Evolutionary conservation across 2,113 vertebrate genomes (phyloP), one percentile per base, ranked within the genome.

Genomic region (Equus quagga): DNA sequence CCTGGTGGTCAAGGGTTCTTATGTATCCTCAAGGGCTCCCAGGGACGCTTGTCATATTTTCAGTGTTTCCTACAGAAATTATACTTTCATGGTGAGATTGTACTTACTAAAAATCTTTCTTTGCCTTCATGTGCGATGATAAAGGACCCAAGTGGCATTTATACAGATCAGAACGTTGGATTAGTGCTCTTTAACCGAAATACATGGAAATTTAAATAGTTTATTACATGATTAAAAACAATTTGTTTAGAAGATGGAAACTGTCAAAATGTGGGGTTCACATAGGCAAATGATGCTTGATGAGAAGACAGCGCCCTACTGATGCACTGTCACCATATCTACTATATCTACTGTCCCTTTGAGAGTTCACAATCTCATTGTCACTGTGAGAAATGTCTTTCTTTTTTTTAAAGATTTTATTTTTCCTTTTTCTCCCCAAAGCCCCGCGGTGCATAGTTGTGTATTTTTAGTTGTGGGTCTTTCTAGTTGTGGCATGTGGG

Each of bases 81-180:
- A 8, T 60, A 24, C 75, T 96, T 82, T 81, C n/a, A n/a, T 44
- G 28, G n/a, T 78, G 90, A 64, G 23, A 15, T 78, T 85, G 70
- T 56, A 70, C 41, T 46, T 62, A 64, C 51, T 65, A 46, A 87
- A 95, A 33, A 28, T 5, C 7, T 62, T 82, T 82, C 31, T 91
- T 91, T 87, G 70, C 28, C 41, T 95, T 90, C 36, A 46, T 54
- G 14, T 62, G 58, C 91, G 93, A 91, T 65, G 67, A 58, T 31
- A 62, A 76, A 18, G 75, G 60, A 75, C 31, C 18, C 44, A 86
- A 64, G 70, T 33, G 58, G 10, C 41, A 31, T 69, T 65, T 75
- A 14, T 31, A 26, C 44, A 24, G 69, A 94, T 84, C 87, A 78
- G 84, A 78, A 92, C 6, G 2, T 64, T 54, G 8, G 12, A 41